Evolutionary conservation across 1,140 invertebrate genomes (phyloP).

Genomic region (Lordiphosa mommai): DNA sequence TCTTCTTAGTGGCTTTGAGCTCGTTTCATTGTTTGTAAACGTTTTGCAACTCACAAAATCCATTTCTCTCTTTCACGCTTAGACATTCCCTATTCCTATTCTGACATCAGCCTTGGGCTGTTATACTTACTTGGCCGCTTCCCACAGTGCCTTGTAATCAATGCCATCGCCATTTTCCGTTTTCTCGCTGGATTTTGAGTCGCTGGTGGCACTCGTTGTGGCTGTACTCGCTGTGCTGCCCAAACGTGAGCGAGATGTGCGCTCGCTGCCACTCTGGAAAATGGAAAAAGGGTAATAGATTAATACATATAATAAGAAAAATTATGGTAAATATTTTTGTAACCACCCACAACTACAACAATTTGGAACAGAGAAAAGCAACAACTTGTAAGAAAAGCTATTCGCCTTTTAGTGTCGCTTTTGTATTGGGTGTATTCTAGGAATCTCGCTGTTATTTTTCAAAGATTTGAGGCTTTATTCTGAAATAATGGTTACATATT

Average conservation of each 20-base stretch:
- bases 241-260: slow-evolving; percentile 82
- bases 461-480: too few species aligned
- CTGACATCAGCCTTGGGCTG: neutral
- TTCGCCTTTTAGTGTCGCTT: too few species aligned
- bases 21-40: too few species aligned
- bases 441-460: too few species aligned
- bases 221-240: slow-evolving; percentile 82
- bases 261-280: slow-evolving; percentile 88
- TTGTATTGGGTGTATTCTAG: too few species aligned
- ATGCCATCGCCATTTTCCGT: slow-evolving; percentile 87
- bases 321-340: neutral
- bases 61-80: too few species aligned
- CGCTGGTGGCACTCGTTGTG: slow-evolving; percentile 78
- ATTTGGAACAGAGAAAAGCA: too few species aligned
- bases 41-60: too few species aligned
- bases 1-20: too few species aligned
- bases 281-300: slow-evolving; percentile 21
- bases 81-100: too few species aligned
- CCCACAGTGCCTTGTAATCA: slow-evolving; percentile 92
- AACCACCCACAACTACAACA: slow-evolving; percentile 40
- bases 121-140: slow-evolving; percentile 82
- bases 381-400: too few species aligned
- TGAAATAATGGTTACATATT: too few species aligned
- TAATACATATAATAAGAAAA: neutral
- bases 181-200: slow-evolving; percentile 67